Percentiles rank a stretch among this genome's conserved stretches.
Conservation (phyloP, 2,888 invertebrate species). For the Trissoscelio sp. region DNA sequence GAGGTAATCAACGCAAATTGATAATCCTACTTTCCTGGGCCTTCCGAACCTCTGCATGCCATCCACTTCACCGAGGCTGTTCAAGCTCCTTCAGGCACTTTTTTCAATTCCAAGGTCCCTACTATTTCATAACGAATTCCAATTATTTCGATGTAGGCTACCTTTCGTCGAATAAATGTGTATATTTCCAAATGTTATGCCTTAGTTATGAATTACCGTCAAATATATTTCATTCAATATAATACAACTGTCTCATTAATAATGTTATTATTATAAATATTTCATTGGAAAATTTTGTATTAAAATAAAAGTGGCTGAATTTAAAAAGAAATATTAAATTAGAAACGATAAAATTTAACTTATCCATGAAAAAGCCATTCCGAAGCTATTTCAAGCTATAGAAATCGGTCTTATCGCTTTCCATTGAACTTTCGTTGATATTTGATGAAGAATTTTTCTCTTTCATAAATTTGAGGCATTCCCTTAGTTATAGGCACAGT, state of each 20-base stretch:
- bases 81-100: conserved; percentile 54
- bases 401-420: conserved; percentile 20
- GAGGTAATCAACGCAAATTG: conserved; percentile 81
- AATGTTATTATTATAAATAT: too few relatives aligned
- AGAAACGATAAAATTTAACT: too few relatives aligned
- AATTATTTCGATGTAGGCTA: conserved; percentile 48
- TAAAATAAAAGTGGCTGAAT: too few relatives aligned
- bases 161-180: conserved; percentile 33
- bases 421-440: conserved; percentile 42
- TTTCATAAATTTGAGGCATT: conserved; percentile 37
- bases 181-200: conserved; percentile 6
- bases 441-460: conserved; percentile 18
- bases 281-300: too few relatives aligned
- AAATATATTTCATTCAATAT: not conserved
- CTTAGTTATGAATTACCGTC: not conserved
- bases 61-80: conserved; percentile 58
- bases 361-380: too few relatives aligned
- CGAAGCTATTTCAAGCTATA: too few relatives aligned
- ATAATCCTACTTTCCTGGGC: conserved; percentile 78
- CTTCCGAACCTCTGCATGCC: conserved; percentile 64
- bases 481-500: conserved; percentile 26
- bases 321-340: too few relatives aligned
- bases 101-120: conserved; percentile 50
- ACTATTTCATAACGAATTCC: conserved; percentile 58
- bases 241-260: too few relatives aligned